phyloP scores from a whole-genome alignment of 2,113 vertebrate genomes.

The Pygathrix nemaeus region DNA sequence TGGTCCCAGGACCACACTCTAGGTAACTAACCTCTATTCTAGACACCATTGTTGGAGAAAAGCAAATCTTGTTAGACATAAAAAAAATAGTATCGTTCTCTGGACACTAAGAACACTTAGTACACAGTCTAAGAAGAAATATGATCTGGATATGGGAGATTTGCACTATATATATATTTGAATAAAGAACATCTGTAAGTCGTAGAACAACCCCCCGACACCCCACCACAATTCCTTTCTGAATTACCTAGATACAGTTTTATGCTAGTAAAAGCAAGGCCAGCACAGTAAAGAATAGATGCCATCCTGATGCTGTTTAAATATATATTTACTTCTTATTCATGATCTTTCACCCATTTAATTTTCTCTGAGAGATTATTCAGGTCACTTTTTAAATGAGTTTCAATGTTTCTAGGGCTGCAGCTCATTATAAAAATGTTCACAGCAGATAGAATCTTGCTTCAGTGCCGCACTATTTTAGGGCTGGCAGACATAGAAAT shows the following conservation, averaged over 20 bases:
- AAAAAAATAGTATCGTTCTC: background rate
- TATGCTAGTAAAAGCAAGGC: background rate
- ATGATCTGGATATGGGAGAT: background rate
- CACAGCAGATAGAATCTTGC: conserved; percentile 88
- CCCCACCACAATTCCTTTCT: background rate
- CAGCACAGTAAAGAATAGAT: background rate
- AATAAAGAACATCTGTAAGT: background rate
- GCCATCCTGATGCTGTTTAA: conserved; percentile 48
- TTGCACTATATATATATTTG: background rate
- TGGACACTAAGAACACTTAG: background rate
- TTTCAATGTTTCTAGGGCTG: conserved; percentile 83
- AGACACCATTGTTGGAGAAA: background rate
- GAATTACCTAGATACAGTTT: background rate
- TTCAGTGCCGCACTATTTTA: conserved; percentile 85
- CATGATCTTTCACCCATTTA: conserved; percentile 85
- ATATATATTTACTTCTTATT: conserved; percentile 82
- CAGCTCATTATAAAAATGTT: conserved; percentile 87
- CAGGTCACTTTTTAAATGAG: conserved; percentile 86
- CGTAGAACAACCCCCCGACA: background rate
- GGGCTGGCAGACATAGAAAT: conserved; percentile 87
- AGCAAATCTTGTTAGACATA: background rate
- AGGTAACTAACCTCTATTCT: background rate
- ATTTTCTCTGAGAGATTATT: conserved; percentile 87
- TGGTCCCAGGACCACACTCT: background rate
- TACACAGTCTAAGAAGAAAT: background rate